Conservation (phyloP, 1,140 invertebrate genomes). For the Drosophila trapezifrons region DNA sequence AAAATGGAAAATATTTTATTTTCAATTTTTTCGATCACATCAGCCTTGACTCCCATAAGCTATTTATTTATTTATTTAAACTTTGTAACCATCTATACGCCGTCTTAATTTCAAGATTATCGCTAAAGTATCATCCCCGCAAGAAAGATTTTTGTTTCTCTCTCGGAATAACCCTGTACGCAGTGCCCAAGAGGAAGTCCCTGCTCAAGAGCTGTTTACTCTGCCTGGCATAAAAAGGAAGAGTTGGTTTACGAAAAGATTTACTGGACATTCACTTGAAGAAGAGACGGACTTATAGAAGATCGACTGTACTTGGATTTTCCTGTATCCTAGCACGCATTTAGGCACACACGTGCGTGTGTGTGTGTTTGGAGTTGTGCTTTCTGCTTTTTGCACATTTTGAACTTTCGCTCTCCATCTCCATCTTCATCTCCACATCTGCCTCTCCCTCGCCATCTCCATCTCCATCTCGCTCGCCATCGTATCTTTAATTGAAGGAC, state of each 20-base stretch:
- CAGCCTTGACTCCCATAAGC: not conserved
- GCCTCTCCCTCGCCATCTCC: slow-evolving; percentile 25
- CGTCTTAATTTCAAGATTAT: too few relatives aligned
- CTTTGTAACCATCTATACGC: too few relatives aligned
- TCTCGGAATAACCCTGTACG: too few relatives aligned
- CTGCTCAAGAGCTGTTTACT: too few relatives aligned
- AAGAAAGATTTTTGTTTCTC: too few relatives aligned
- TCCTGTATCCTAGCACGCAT: slow-evolving; percentile 30
- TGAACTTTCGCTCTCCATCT: slow-evolving; percentile 54
- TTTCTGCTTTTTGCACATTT: slow-evolving; percentile 53
- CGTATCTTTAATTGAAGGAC: slow-evolving; percentile 81
- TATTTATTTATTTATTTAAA: too few relatives aligned
- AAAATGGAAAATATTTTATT: too few relatives aligned
- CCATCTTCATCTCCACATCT: slow-evolving; percentile 23
- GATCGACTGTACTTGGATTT: slow-evolving; percentile 37
- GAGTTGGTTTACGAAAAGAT: not conserved
- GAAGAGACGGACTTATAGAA: not conserved
- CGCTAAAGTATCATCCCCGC: too few relatives aligned
- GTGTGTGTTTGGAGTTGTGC: slow-evolving; percentile 35
- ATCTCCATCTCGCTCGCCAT: slow-evolving; percentile 62
- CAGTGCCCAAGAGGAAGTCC: too few relatives aligned
- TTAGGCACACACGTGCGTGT: slow-evolving; percentile 3
- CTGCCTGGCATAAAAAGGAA: too few relatives aligned
- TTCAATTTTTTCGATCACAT: not conserved
- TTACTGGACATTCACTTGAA: not conserved